Base-by-base conservation (phyloP, 1,140 invertebrate genomes). In the Scylla paramamosain region DNA sequence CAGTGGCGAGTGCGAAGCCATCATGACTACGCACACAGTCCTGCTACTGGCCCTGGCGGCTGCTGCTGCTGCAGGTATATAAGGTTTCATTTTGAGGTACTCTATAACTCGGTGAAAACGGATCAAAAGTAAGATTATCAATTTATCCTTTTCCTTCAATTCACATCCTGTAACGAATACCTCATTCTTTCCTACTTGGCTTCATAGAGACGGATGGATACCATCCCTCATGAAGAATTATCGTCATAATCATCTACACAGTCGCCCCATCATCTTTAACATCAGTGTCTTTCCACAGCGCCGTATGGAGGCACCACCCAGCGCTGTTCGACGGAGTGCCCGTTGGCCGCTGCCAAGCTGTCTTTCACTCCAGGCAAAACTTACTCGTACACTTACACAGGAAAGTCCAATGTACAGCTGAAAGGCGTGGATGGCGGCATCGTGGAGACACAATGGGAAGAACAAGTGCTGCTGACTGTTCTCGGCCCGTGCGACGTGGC, bases 401-500 rank as follows among this genome's bases (percentile, higher is more conserved):
- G 94, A 10, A 95, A 92, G n/a, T 95, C 94, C 83, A 87, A 6
- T 4, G 83, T 95, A 10, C 31, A 95, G 84, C 59, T 95, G 25
- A 77, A 95, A 25, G 94, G 84, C 20, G 94, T 95, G 82, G 84
- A 95, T 16, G 90, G 86, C 16, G 94, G 91, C 39, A 29, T 67
- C 25, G 29, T 45, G 48, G 94, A 89, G 86, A 67, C 94, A 20
- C 2, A 45, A 20, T 95, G 94, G 94, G n/a, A 32, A 7, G 29
- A 48, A 29, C 14, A 16, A 89, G 91, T 95, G 45, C 82, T 48
- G 28, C 31, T 95, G 29, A 86, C 91, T 16, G 91, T 67, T 89
- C 77, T 95, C 91, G 86, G 39, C 14, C 94, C 94, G 10, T 95
- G 94, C 31, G 94, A 95, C 32, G 67, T 95, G 91, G 94, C 89